phyloP scores from a whole-genome alignment of 2,888 invertebrate species.

The Venusia cambrica region DNA sequence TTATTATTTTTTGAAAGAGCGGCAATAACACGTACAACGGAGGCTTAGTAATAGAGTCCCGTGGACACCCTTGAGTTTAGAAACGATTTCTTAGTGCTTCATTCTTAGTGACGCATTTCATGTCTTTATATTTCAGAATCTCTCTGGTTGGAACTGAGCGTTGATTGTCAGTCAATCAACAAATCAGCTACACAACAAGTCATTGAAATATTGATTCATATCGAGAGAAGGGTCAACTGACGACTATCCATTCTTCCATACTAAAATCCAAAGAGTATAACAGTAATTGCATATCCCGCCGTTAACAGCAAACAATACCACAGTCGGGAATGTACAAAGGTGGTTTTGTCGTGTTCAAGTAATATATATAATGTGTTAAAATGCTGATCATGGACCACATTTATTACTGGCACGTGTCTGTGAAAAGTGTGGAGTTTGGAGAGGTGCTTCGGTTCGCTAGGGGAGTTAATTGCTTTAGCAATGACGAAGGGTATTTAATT shows the following conservation, averaged over 20 bases:
- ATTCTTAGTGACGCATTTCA: too few species aligned
- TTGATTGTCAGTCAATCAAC: too few species aligned
- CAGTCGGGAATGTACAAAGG: neutral
- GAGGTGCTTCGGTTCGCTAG: constrained; percentile 24
- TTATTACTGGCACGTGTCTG: constrained; percentile 47
- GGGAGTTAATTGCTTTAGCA: constrained; percentile 20
- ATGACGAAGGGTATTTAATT: constrained; percentile 13
- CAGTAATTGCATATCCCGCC: neutral
- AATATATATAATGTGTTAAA: too few species aligned
- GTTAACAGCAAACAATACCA: constrained; percentile 5
- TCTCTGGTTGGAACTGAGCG: too few species aligned
- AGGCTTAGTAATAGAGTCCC: too few species aligned
- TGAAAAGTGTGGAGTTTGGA: constrained; percentile 42
- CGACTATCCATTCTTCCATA: too few species aligned
- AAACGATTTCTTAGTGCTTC: too few species aligned
- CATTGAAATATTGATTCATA: constrained; percentile 26
- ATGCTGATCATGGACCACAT: constrained; percentile 25
- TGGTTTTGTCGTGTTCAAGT: constrained; percentile 3
- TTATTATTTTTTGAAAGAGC: too few species aligned
- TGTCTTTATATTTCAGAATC: too few species aligned
- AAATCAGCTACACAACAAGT: constrained; percentile 17
- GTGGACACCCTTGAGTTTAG: too few species aligned
- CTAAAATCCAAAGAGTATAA: neutral
- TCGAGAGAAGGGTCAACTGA: constrained; percentile 22
- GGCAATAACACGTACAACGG: too few species aligned